Evolutionary conservation across 2,113 vertebrate genomes (phyloP), one percentile per base, ranked within the genome.

Genomic region (Puffinus mauretanicus): DNA sequence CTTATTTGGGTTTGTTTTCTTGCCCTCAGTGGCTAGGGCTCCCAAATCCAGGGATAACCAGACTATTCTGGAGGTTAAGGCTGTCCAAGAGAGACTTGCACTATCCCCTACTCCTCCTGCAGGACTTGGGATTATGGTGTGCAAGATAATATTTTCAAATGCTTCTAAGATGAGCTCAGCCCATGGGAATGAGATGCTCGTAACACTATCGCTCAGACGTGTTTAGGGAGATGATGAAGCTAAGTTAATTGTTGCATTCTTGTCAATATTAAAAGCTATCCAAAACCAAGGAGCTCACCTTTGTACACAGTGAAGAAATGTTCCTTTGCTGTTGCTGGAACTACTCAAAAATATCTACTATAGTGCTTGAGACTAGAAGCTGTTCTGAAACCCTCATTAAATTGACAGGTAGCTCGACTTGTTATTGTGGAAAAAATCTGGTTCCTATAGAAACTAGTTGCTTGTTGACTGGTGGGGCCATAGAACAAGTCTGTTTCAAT

Each of bases 391-490:
- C 65, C 29, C 32, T 93, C 26, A 17, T 75, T 94, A 88, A 67
- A 78, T 29, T 64, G 61, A 32, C 55, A 29, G 19, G 36, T 76
- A 87, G 55, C 36, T 84, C 67, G 58, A 54, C 34, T 86, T 71
- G 24, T 96, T 95, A 57, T 67, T 88, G 91, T 90, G 82, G 66
- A 90, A 79, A 62, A 78, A 85, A 75, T 84, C 67, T 22, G 76
- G 82, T 94, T 96, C 91, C 95, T 90, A 77, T 96, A 94, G 94
- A 76, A 96, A 96, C 84, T 2, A 38, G 44, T 42, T 70, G 77
- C 76, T 51, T 89, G 91, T 64, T 64, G 64, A 55, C 67, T 92
- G 73, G 72, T 57, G 72, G 67, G 91, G 67, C 78, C 6, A 15
- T 44, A 52, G 86, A 88, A 85, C 15, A 55, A 83, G 25, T 26